A percentile compares a stretch with the other conserved stretches of the same genome.
phyloP scores from a whole-genome alignment of 2,797 vertebrate genomes.

The Falco cherrug region DNA sequence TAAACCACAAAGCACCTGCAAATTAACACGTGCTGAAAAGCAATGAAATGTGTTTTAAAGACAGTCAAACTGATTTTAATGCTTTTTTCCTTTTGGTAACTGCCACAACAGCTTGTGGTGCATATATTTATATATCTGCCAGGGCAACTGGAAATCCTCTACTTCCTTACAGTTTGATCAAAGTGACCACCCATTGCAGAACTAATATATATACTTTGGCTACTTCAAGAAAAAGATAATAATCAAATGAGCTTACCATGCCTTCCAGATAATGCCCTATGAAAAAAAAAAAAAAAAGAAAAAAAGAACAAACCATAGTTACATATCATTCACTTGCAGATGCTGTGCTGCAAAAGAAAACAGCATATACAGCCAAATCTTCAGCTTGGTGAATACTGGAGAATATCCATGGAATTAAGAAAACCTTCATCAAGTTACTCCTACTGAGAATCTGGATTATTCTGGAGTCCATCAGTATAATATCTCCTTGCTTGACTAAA shows the following conservation, averaged over 20 bases:
- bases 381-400: background rate
- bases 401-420: background rate
- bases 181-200: background rate
- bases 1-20: conserved; percentile 2
- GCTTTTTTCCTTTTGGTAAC: background rate
- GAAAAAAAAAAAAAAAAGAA: conserved; percentile 2
- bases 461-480: background rate
- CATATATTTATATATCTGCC: background rate
- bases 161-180: background rate
- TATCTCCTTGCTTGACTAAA: background rate
- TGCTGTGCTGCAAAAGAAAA: background rate
- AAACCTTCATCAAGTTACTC: background rate
- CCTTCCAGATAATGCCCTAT: conserved; percentile 93
- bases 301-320: conserved; percentile 12
- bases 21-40: background rate
- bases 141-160: background rate
- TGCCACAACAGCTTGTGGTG: background rate
- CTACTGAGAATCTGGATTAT: background rate
- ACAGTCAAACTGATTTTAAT: background rate
- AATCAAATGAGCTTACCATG: conserved; percentile 84
- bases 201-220: background rate
- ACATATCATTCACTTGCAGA: background rate
- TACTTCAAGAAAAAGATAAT: background rate
- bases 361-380: background rate
- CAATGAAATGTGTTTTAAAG: conserved; percentile 16